Evolutionary conservation across 1,140 invertebrate genomes (phyloP), one percentile per base, ranked within the genome.

Genomic region (Chrysoperla carnea): DNA sequence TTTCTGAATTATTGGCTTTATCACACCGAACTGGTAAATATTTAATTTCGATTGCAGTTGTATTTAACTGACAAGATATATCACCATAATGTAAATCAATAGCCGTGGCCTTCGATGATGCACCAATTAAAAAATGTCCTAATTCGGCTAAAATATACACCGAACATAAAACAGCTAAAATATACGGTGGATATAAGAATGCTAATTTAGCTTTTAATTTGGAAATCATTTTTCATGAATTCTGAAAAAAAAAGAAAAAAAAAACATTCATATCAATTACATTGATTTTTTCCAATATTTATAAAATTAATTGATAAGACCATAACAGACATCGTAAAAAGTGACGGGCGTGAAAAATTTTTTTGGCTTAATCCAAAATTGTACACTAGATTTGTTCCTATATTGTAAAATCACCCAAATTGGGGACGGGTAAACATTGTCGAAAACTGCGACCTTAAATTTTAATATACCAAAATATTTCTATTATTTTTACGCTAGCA

Each of bases 1-100:
- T 63, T 42, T 73, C 70, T 17, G 68, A 69, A 50, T 69, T 69
- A 51, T 73, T 72, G 33, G 75, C 76, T 5, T 61, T 60, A 46
- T 75, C 70, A 50, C 83, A 87, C 43, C 70, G 59, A 6, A 70
- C 59, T 4, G 76, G 75, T n/a, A 84, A 59, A 17, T 80, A 67
- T 39, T 56, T 62, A 48, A 69, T 40, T 41, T 59, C 53, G 50
- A 68, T 63, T 13, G 67, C 59, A 1, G 75, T 72, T 4, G 66
- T 67, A 56, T 87, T 87, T 23, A 83, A 63, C 64, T 88, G 77
- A 55, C 88, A 94, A 6, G 79, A 72, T 53, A 81, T 78, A 61
- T 94, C 88, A 5, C 89, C 88, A 52, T 87, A 94, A 50, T 89
- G 78, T 36, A 93, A 61, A 56, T 87, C 84, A 28, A 75, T 73